These are phyloP conservation scores for Lanius collurio DNA, from an alignment of 2,113 vertebrate species.

Conservation along the genomic window DNA sequence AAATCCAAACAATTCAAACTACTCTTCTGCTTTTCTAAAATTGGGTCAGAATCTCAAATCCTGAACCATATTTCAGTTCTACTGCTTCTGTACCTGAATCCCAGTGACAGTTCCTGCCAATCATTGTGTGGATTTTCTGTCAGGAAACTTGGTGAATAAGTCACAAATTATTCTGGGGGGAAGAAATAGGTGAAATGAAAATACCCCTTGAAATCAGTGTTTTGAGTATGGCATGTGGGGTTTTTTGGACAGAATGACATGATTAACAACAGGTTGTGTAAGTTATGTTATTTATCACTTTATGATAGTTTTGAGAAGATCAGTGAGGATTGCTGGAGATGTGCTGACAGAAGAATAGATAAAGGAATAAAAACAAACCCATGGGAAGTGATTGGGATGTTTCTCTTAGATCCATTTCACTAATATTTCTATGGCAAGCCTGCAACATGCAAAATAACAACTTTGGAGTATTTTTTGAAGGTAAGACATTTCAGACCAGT, in stretches of 20 bases:
- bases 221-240: background rate
- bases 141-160: background rate
- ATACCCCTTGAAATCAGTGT: background rate
- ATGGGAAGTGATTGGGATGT: background rate
- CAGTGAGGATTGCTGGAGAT: background rate
- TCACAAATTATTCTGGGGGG: background rate
- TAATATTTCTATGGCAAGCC: background rate
- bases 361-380: slow-evolving; percentile 1
- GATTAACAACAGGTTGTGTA: background rate
- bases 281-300: background rate
- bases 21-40: background rate
- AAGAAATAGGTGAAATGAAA: background rate
- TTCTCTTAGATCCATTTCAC: background rate
- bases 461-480: background rate
- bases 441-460: background rate
- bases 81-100: background rate
- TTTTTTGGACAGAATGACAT: background rate
- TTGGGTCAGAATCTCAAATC: background rate
- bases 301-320: background rate
- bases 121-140: background rate
- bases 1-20: background rate
- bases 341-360: background rate
- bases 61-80: background rate
- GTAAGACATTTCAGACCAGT: background rate
- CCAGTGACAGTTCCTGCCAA: background rate